phyloP scores from a whole-genome alignment of 1,140 invertebrate genomes.

The Drosophila parabipectinata region DNA sequence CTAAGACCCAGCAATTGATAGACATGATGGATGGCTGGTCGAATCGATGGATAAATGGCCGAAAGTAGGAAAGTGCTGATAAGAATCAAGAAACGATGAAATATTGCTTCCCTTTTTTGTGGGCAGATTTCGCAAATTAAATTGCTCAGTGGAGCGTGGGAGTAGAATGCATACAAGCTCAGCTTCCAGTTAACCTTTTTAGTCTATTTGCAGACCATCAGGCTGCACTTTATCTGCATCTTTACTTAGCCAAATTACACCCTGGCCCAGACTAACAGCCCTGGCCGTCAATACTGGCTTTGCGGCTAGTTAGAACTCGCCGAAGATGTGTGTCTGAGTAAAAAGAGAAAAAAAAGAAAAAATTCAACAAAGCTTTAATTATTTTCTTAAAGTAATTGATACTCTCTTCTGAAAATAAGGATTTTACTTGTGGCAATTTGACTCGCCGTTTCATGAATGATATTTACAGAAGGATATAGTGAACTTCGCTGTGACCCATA shows the following conservation, averaged over 20 bases:
- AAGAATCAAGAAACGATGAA: background rate
- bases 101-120: conserved; percentile 9
- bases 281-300: conserved; percentile 12
- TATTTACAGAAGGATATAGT: too few relatives aligned
- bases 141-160: conserved; percentile 52
- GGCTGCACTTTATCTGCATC: conserved; percentile 49
- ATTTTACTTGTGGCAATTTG: too few relatives aligned
- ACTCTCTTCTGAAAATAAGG: too few relatives aligned
- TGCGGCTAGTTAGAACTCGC: background rate
- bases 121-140: conserved; percentile 46
- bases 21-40: conserved; percentile 33
- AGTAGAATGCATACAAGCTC: conserved; percentile 46
- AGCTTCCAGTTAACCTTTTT: conserved; percentile 11
- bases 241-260: conserved; percentile 71
- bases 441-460: too few relatives aligned
- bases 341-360: too few relatives aligned
- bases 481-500: too few relatives aligned
- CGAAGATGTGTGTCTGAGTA: too few relatives aligned
- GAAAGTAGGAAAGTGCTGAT: background rate
- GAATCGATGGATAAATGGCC: conserved; percentile 22
- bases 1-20: conserved; percentile 54
- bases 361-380: too few relatives aligned
- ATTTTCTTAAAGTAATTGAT: too few relatives aligned
- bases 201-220: conserved; percentile 32
- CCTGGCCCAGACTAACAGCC: conserved; percentile 1